Percentiles rank a stretch among this genome's conserved stretches.
phyloP scores from a whole-genome alignment of 2,797 vertebrate species.

The Yasuhikotakia modesta region DNA sequence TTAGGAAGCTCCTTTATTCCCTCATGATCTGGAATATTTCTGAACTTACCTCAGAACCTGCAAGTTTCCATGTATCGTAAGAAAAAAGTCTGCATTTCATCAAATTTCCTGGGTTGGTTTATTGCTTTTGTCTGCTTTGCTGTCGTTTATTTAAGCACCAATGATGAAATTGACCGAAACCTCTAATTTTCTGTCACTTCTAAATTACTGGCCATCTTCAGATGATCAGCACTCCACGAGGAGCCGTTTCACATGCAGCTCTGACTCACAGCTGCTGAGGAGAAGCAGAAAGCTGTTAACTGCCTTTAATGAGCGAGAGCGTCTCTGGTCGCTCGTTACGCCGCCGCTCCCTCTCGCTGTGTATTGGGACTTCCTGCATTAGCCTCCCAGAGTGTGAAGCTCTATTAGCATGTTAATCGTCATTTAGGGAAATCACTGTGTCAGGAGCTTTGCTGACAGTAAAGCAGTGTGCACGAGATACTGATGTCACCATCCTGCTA shows the following conservation, averaged over 20 bases:
- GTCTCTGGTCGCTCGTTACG: conserved; percentile 21
- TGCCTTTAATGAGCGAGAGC: conserved; percentile 36
- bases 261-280: conserved; percentile 46
- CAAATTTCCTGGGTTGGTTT: too few species aligned
- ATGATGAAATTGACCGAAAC: conserved; percentile 23
- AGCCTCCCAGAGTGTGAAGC: conserved; percentile 43
- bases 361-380: conserved; percentile 56
- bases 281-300: conserved; percentile 44
- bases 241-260: conserved; percentile 50
- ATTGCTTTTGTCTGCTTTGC: too few species aligned
- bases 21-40: too few species aligned
- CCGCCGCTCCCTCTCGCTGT: conserved; percentile 45
- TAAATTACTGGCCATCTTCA: conserved; percentile 40
- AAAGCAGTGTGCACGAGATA: conserved; percentile 25
- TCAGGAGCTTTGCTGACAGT: conserved; percentile 43
- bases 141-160: not conserved
- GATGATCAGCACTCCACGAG: conserved; percentile 40
- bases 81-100: not conserved
- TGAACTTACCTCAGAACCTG: conserved; percentile 7
- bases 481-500: conserved; percentile 15
- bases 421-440: conserved; percentile 50
- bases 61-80: too few species aligned
- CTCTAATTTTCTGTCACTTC: conserved; percentile 13
- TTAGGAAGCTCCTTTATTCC: not conserved
- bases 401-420: conserved; percentile 50